phyloP scores from a whole-genome alignment of 2,113 vertebrate species.

The Carettochelys insculpta region DNA sequence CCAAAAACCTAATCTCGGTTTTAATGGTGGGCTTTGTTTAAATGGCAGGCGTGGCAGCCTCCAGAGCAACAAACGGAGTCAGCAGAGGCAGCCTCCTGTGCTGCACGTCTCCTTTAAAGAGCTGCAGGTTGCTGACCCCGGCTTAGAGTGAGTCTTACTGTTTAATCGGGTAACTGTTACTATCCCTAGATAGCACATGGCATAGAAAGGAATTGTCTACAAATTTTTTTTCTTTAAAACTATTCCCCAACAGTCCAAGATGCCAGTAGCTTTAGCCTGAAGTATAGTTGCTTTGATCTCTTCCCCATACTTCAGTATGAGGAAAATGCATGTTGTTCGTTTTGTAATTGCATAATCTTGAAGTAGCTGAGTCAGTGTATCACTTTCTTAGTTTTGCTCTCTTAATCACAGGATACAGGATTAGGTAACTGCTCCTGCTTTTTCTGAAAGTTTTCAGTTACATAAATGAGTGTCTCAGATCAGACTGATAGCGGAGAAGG shows the following conservation, averaged over 20 bases:
- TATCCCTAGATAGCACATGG: too few species aligned
- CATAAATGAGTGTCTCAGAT: not conserved
- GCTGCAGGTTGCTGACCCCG: too few species aligned
- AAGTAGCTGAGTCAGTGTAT: not conserved
- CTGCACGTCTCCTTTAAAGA: too few species aligned
- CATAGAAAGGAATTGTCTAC: not conserved
- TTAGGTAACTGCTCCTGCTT: not conserved
- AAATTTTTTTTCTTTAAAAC: not conserved
- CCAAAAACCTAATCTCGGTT: too few species aligned
- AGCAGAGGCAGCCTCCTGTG: too few species aligned
- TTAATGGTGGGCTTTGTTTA: too few species aligned
- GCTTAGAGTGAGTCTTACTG: too few species aligned
- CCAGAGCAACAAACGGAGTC: too few species aligned
- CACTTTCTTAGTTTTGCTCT: fast-evolving
- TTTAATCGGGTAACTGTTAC: too few species aligned
- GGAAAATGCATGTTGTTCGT: not conserved
- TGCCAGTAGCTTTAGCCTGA: not conserved
- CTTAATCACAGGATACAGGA: not conserved
- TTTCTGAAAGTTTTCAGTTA: not conserved
- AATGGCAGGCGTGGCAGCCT: too few species aligned
- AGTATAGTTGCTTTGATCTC: not conserved
- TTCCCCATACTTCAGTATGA: not conserved
- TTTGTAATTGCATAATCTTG: not conserved
- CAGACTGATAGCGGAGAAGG: too few species aligned
- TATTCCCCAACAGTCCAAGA: not conserved